These are phyloP conservation scores for Caenorhabditis inopinata DNA, from an alignment of 1,140 invertebrate genomes.

Conservation along the genomic window DNA sequence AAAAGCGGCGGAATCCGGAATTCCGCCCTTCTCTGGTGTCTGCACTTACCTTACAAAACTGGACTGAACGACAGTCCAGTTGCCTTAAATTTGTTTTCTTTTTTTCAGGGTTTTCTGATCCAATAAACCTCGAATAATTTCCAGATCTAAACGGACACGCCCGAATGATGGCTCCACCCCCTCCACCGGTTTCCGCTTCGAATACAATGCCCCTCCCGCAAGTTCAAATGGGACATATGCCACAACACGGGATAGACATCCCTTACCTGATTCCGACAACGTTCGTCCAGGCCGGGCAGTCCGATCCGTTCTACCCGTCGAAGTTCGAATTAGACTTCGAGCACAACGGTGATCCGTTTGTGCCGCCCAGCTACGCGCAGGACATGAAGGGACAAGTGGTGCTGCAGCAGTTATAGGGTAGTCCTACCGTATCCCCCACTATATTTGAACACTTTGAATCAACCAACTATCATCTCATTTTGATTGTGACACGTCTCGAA, in stretches of 20 bases:
- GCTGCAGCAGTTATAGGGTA: constrained; percentile 58
- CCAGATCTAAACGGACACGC: neutral
- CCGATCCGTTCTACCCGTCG: constrained; percentile 23
- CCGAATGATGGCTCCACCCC: constrained; percentile 7
- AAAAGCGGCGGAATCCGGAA: too few species aligned
- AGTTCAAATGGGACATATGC: constrained; percentile 4
- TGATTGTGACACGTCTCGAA: constrained; percentile 29
- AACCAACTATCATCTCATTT: neutral
- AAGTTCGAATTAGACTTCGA: neutral
- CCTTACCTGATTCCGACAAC: constrained; percentile 46
- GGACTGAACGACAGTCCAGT: too few species aligned
- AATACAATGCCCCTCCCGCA: neutral
- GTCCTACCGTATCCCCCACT: neutral
- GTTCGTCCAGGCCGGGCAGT: neutral
- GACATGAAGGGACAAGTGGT: constrained; percentile 62
- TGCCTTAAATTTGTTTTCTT: too few species aligned
- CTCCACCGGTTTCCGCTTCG: neutral
- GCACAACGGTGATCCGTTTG: constrained; percentile 47
- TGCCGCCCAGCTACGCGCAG: constrained; percentile 59
- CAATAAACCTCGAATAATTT: neutral
- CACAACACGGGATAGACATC: constrained; percentile 36
- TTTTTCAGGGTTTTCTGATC: too few species aligned
- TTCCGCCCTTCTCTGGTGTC: too few species aligned
- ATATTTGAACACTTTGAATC: neutral
- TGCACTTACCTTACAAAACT: too few species aligned